Evolutionary conservation across 2,797 vertebrate species (phyloP).

Genomic region (Sparidentex hasta): DNA sequence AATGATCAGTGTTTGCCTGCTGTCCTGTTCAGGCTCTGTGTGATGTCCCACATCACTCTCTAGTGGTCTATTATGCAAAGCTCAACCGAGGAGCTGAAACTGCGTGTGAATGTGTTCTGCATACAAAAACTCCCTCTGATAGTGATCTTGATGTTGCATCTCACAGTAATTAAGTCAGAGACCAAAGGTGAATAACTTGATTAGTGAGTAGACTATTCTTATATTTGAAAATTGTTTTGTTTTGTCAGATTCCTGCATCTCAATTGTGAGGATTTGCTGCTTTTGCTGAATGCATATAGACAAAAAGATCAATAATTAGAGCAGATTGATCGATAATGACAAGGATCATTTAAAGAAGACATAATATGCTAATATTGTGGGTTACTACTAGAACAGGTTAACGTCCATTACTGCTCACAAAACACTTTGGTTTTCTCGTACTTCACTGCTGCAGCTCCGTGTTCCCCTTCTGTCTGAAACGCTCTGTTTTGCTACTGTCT

Average conservation of each 20-base stretch:
- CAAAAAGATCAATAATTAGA: too few species aligned
- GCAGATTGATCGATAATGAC: too few species aligned
- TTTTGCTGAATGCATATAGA: background rate
- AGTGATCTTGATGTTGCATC: background rate
- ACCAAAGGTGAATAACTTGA: background rate
- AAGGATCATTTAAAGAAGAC: too few species aligned
- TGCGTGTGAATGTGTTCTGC: background rate
- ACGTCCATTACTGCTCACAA: too few species aligned
- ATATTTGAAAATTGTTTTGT: background rate
- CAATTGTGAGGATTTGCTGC: background rate
- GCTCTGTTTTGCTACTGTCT: too few species aligned
- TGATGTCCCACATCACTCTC: constrained; percentile 43
- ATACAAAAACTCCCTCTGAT: background rate
- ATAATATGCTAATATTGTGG: too few species aligned
- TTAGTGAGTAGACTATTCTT: too few species aligned
- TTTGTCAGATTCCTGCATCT: background rate
- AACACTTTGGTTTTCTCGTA: too few species aligned
- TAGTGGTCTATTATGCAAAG: constrained; percentile 42
- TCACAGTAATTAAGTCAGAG: background rate
- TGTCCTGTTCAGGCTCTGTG: background rate
- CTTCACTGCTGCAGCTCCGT: too few species aligned
- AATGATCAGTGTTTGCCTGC: background rate
- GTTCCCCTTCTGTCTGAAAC: too few species aligned
- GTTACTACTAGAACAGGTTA: too few species aligned
- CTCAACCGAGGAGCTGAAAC: background rate